Conservation (phyloP, 2,888 invertebrate species). For the Andrena praecox region DNA sequence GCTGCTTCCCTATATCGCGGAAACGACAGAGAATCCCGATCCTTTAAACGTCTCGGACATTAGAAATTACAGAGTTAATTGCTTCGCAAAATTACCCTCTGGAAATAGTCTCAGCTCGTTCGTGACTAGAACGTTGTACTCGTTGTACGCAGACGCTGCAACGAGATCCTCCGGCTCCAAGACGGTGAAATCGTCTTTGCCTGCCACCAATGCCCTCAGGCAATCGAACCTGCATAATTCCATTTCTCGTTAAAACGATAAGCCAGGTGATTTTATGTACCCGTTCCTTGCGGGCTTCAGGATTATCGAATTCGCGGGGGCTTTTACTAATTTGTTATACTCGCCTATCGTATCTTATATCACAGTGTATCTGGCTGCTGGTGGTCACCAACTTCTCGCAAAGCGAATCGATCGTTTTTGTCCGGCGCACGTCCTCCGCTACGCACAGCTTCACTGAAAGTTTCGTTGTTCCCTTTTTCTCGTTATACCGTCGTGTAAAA, state of each 20-base stretch:
- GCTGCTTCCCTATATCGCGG: slow-evolving; percentile 50
- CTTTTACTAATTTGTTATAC: slow-evolving; percentile 52
- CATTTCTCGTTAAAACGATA: slow-evolving; percentile 1
- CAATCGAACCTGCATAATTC: slow-evolving; percentile 89
- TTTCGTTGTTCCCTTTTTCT: slow-evolving; percentile 3
- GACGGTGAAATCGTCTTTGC: slow-evolving; percentile 93
- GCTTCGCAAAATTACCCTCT: slow-evolving; percentile 83
- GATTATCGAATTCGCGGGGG: not conserved
- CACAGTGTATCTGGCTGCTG: slow-evolving; percentile 89
- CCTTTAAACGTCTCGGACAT: not conserved
- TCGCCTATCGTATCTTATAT: slow-evolving; percentile 90
- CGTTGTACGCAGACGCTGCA: slow-evolving; percentile 89
- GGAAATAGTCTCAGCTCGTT: slow-evolving; percentile 88
- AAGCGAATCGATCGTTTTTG: slow-evolving; percentile 87
- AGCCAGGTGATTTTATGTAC: not conserved
- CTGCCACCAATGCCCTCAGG: slow-evolving; percentile 90
- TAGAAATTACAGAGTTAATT: not conserved
- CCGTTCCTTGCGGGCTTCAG: not conserved
- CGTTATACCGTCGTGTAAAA: not conserved
- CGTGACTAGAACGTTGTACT: slow-evolving; percentile 89
- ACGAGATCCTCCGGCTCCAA: slow-evolving; percentile 94
- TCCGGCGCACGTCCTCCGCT: slow-evolving; percentile 88
- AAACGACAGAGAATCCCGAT: not conserved
- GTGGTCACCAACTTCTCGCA: slow-evolving; percentile 87
- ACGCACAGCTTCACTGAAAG: slow-evolving; percentile 86